Evolutionary conservation across 2,888 invertebrate species (phyloP), one percentile per base, ranked within the genome.

Genomic region (Lingula anatina): DNA sequence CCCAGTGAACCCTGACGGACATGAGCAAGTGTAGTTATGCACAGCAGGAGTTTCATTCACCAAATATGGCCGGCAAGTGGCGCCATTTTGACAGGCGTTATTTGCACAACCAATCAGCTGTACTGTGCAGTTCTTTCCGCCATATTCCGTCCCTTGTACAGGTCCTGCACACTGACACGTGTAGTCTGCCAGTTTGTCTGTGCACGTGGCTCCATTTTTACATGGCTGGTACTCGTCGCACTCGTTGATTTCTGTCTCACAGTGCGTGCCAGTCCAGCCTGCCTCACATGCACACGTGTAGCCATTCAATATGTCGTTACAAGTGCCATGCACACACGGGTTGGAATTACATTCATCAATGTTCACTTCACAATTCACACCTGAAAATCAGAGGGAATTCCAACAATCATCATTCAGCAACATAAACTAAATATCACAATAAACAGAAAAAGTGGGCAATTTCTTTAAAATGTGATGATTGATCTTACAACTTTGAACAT

Each of bases 1-100:
- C 23, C 94, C 94, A 66, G 89, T 86, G 77, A 85, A 90, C 0
- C 95, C 95, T 60, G 86, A 84, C 25, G 85, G 83, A 77, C 95
- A 95, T 35, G 86, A 82, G 78, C 95, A 95, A 74, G 87, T 93
- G 50, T 83, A 82, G 76, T 95, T 94, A 57, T 84, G 80, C 5
- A 83, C 85, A 78, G 89, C 89, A 63, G n/a, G n/a, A n/a, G 84
- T 82, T 47, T 71, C 71, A 18, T 60, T 50, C 43, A 83, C 81
- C 65, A 95, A 82, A 76, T 87, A 89, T 2, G 94, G 91, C 68
- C 83, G 84, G 75, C 95, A 95, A 5, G 85, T 83, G 56, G 92
- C 92, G 60, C 83, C 83, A 78, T 91, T 63, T n/a, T 54, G 41
- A 41, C 64, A 63, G 50, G 65, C 62, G 2, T 41, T 7, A 23